Evolutionary conservation across 2,888 invertebrate genomes (phyloP).

Genomic region (Gandaritis pyraliata): DNA sequence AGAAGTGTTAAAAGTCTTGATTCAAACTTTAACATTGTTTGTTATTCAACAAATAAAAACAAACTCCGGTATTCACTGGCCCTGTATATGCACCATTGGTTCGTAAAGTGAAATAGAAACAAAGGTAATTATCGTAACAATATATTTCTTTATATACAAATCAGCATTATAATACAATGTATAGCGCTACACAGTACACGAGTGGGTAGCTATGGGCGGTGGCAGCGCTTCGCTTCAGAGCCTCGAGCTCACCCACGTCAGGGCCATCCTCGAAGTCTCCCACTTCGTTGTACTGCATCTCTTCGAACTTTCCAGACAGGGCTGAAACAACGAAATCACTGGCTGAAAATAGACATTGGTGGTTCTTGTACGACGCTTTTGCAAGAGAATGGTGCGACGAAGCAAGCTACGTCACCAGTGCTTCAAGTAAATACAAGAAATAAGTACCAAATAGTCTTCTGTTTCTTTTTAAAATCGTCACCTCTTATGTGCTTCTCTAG

Average conservation of each 20-base stretch:
- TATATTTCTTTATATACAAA: conserved; percentile 79
- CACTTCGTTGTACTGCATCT: conserved; percentile 79
- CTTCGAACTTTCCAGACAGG: conserved; percentile 77
- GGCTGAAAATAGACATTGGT: neutral
- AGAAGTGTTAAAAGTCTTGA: too few relatives aligned
- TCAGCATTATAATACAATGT: conserved; percentile 71
- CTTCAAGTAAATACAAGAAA: too few relatives aligned
- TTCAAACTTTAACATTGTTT: too few relatives aligned
- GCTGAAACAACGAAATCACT: conserved; percentile 58
- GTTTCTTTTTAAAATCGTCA: too few relatives aligned
- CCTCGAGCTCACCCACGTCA: conserved; percentile 77
- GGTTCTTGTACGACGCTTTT: too few relatives aligned
- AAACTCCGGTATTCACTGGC: too few relatives aligned
- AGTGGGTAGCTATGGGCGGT: conserved; percentile 46
- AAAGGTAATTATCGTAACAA: conserved; percentile 68
- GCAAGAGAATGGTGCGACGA: too few relatives aligned
- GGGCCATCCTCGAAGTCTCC: conserved; percentile 72
- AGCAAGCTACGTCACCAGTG: too few relatives aligned
- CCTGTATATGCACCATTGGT: too few relatives aligned
- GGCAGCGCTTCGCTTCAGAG: conserved; percentile 71
- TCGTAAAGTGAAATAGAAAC: conserved; percentile 14
- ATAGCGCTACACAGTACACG: conserved; percentile 59
- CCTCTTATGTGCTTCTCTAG: too few relatives aligned
- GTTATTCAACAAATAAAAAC: too few relatives aligned
- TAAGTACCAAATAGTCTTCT: too few relatives aligned